Evolutionary conservation across 2,888 invertebrate species (phyloP).

Genomic region (Plebejus argus): DNA sequence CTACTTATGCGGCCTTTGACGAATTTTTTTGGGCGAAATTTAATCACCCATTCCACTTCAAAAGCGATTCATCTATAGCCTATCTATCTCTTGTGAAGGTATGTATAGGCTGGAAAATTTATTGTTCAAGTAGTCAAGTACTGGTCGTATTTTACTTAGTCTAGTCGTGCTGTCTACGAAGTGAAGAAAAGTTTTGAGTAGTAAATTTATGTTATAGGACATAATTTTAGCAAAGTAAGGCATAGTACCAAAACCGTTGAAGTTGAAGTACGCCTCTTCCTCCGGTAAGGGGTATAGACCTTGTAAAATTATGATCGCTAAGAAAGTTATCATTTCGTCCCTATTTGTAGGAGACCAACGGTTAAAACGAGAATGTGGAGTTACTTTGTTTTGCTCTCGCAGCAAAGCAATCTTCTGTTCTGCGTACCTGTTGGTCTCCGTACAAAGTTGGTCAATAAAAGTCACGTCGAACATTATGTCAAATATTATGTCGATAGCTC

Average conservation of each 20-base stretch:
- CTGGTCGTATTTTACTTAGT: slow-evolving; percentile 43
- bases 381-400: slow-evolving; percentile 34
- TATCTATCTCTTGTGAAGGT: slow-evolving; percentile 44
- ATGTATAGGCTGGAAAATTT: slow-evolving; percentile 44
- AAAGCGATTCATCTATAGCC: slow-evolving; percentile 46
- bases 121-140: slow-evolving; percentile 37
- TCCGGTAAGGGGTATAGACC: slow-evolving; percentile 43
- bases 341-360: slow-evolving; percentile 40
- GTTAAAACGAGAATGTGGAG: slow-evolving; percentile 31
- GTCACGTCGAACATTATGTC: slow-evolving; percentile 39
- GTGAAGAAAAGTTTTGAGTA: slow-evolving; percentile 43
- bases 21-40: slow-evolving; percentile 44
- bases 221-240: slow-evolving; percentile 43
- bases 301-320: slow-evolving; percentile 42
- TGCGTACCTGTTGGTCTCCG: slow-evolving; percentile 39
- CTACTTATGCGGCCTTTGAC: slow-evolving; percentile 43
- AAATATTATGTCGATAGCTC: slow-evolving; percentile 39
- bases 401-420: slow-evolving; percentile 36
- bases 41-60: slow-evolving; percentile 46
- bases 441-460: slow-evolving; percentile 43
- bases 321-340: slow-evolving; percentile 41
- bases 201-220: slow-evolving; percentile 43
- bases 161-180: slow-evolving; percentile 42
- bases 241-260: slow-evolving; percentile 45
- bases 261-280: slow-evolving; percentile 43